These are phyloP conservation scores for Columba guinea DNA, from an alignment of 2,797 vertebrate species.

Conservation along the genomic window DNA sequence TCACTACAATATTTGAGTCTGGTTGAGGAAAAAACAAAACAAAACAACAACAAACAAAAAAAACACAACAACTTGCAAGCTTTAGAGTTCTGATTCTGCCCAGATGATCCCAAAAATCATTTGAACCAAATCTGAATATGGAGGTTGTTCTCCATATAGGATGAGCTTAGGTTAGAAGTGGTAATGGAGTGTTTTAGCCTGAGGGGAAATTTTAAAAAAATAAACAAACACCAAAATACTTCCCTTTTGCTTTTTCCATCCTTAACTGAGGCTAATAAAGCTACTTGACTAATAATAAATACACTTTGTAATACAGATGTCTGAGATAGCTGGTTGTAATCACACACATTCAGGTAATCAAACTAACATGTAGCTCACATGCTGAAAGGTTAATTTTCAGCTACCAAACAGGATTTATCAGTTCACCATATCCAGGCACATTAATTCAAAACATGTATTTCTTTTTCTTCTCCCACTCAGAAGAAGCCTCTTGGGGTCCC, in stretches of 20 bases:
- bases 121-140: neutral
- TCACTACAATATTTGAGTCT: too few species aligned
- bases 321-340: neutral
- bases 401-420: neutral
- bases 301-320: neutral
- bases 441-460: neutral
- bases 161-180: neutral
- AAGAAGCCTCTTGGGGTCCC: neutral
- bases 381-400: neutral
- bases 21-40: neutral
- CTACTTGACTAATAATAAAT: neutral
- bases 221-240: neutral
- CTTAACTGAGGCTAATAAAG: neutral
- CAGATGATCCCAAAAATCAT: neutral
- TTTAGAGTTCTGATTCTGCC: neutral
- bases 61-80: neutral
- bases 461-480: accelerated
- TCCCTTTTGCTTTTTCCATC: neutral
- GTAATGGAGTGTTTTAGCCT: neutral
- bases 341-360: neutral
- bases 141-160: neutral
- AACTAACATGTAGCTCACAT: neutral
- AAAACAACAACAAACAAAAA: neutral
- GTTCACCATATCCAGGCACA: neutral
- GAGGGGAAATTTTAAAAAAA: neutral